Base-by-base conservation (phyloP, 2,888 invertebrate species). In the Cistogaster globosa region DNA sequence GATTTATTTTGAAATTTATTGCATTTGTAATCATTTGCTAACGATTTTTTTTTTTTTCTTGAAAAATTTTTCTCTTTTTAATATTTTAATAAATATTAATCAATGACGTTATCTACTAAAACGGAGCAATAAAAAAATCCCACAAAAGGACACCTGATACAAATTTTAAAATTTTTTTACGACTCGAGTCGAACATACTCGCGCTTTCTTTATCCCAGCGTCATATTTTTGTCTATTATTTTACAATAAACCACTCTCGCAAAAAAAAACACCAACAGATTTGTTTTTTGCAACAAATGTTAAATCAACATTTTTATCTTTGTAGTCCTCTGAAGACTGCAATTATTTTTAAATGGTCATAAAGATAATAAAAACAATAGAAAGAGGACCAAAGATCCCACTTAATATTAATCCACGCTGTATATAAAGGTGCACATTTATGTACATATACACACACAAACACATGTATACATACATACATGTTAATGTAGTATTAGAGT, bases 291-390 rank as follows among this genome's bases (percentile, higher is more conserved):
- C 36, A 22, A 8, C n/a, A 60, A 58, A 38, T 32, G 68, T 55
- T 42, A 32, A 80, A 14, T 12, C 76, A 71, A 55, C 16, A 51
- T 20, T 57, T 63, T 6, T 20, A 62, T 51, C 38, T 57, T 32
- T 45, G 42, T 11, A 22, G 48, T 76, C 36, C 74, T 82, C 75
- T 42, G 60, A 79, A 79, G 78, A 79, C 75, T 82, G 78, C 85
- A 85, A 85, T 85, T 85, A 85, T 71, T 79, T 81, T 81, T 77
- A 85, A 85, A 85, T 82, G 85, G 78, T 45, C 82, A 79, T 85
- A 85, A 85, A 85, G 85, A 85, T 85, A 85, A 80, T 36, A 60
- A 65, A 32, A 75, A 75, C 55, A 68, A 60, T 51, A 42, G 62
- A 12, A 14, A 26, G 26, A n/a, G n/a, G n/a, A 58, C 32, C 18